Evolutionary conservation across 2,797 vertebrate genomes (phyloP).

Genomic region (Micromesistius poutassou): DNA sequence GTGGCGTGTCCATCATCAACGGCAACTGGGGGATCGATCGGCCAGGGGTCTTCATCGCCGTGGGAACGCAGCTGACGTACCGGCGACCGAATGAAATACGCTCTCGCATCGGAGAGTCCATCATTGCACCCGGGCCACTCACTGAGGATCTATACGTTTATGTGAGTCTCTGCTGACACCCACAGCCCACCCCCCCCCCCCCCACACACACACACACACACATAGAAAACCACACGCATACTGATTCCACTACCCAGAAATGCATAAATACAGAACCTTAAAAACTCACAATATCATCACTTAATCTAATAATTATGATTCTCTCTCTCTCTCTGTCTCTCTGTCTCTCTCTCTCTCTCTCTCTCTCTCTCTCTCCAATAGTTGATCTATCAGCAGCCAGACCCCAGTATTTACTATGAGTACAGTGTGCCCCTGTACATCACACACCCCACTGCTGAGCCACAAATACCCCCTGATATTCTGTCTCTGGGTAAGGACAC

Average conservation of each 20-base stretch:
- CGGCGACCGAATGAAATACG: constrained; percentile 75
- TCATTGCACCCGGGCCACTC: constrained; percentile 66
- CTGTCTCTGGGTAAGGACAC: constrained; percentile 54
- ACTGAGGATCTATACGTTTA: constrained; percentile 62
- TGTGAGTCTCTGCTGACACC: constrained; percentile 46
- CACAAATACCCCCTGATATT: constrained; percentile 37
- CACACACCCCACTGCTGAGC: constrained; percentile 35
- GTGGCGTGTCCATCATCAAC: constrained; percentile 68
- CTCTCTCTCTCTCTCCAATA: constrained; percentile 29
- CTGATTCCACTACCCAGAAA: neutral
- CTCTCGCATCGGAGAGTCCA: constrained; percentile 71
- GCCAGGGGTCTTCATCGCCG: constrained; percentile 63
- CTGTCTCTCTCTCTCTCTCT: constrained; percentile 6
- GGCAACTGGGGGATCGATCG: constrained; percentile 76
- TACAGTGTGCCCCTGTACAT: constrained; percentile 60
- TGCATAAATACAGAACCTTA: neutral
- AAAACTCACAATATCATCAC: neutral
- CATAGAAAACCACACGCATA: neutral
- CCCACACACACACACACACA: neutral
- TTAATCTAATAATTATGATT: neutral
- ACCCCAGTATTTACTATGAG: constrained; percentile 66
- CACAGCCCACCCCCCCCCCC: neutral
- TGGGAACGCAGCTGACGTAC: constrained; percentile 69
- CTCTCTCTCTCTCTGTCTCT: neutral
- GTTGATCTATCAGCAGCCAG: constrained; percentile 77